Conservation (phyloP, 2,113 vertebrate genomes). For the Corvus moneduloides region DNA sequence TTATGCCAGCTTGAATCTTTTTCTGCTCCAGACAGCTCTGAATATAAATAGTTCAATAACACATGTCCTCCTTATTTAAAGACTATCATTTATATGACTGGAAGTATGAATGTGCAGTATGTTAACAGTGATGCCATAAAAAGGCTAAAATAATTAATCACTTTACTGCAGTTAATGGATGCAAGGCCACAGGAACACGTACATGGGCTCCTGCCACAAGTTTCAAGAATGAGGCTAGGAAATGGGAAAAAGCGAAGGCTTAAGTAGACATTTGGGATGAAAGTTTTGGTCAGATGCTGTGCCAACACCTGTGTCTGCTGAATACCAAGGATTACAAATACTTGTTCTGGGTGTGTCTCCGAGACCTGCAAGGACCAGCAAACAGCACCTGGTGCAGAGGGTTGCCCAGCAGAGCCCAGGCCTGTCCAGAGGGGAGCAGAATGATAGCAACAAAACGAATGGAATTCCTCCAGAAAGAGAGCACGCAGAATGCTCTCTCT, state of each 20-base stretch:
- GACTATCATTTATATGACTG: slow-evolving; percentile 63
- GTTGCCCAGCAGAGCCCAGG: accelerated
- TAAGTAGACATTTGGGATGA: not conserved
- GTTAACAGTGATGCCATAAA: slow-evolving; percentile 72
- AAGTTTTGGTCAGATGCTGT: not conserved
- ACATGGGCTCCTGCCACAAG: not conserved
- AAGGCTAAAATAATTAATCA: slow-evolving; percentile 75
- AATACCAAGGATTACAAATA: not conserved
- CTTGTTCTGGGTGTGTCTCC: not conserved
- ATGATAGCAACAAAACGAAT: not conserved
- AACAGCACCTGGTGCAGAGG: not conserved
- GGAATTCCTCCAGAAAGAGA: not conserved
- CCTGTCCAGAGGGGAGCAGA: accelerated
- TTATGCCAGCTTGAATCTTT: slow-evolving; percentile 33
- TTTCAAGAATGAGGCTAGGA: not conserved
- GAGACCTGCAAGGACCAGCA: not conserved
- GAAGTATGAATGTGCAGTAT: slow-evolving; percentile 67
- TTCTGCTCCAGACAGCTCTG: slow-evolving; percentile 58
- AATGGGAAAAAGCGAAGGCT: not conserved
- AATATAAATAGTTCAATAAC: slow-evolving; percentile 77
- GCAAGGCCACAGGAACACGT: slow-evolving; percentile 65
- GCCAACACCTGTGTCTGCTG: not conserved
- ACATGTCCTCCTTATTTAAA: slow-evolving; percentile 69
- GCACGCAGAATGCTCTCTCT: accelerated
- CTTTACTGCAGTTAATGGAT: slow-evolving; percentile 62